Evolutionary conservation across 2,113 vertebrate species (phyloP).

Genomic region (Lipotes vexillifer): DNA sequence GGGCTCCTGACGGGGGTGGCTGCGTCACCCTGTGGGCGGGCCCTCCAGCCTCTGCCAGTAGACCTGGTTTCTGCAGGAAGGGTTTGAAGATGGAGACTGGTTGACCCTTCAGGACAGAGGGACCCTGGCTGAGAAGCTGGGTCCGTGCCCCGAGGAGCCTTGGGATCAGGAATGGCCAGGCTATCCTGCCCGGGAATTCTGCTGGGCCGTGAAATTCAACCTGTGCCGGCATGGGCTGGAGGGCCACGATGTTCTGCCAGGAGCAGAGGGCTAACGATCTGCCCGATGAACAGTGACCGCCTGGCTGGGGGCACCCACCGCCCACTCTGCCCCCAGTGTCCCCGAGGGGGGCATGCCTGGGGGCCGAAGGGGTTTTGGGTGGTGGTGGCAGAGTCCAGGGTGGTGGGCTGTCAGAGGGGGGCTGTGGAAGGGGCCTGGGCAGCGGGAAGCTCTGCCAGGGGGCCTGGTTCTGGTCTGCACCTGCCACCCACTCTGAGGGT

Average conservation of each 20-base stretch:
- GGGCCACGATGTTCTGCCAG: conserved; percentile 32
- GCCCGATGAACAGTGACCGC: not conserved
- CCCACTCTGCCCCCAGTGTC: not conserved
- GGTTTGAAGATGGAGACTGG: not conserved
- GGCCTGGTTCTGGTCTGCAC: not conserved
- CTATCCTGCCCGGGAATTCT: not conserved
- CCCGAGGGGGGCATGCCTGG: not conserved
- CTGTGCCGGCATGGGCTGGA: fast-evolving
- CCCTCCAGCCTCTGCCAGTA: not conserved
- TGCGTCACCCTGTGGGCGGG: not conserved
- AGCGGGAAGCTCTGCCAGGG: not conserved
- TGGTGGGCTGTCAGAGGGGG: no score
- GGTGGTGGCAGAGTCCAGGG: not conserved
- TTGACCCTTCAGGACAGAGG: not conserved
- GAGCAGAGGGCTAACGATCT: not conserved
- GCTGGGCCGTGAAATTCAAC: conserved; percentile 30
- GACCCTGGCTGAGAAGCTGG: not conserved
- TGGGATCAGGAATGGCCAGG: not conserved
- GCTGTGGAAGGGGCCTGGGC: not conserved
- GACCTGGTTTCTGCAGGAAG: not conserved
- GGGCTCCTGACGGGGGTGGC: not conserved
- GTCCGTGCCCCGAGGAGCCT: not conserved
- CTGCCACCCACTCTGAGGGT: not conserved
- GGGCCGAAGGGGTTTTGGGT: not conserved
- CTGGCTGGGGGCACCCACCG: not conserved